phyloP scores from a whole-genome alignment of 2,888 invertebrate genomes.

The Cotesia congregata region DNA sequence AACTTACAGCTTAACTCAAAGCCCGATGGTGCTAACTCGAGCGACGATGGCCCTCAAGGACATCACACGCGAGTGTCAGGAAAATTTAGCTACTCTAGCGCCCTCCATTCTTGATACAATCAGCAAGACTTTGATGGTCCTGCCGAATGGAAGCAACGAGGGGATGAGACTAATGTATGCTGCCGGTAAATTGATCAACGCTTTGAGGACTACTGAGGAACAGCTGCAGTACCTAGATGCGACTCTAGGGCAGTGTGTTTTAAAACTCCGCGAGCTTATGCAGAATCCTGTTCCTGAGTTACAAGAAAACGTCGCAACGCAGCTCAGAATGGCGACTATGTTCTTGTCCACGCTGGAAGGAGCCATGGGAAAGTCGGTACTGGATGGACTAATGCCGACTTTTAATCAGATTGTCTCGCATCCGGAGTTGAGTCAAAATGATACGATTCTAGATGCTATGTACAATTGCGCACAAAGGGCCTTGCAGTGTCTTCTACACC shows the following conservation, averaged over 20 bases:
- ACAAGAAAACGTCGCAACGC: constrained; percentile 72
- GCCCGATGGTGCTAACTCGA: constrained; percentile 80
- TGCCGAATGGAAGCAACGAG: constrained; percentile 77
- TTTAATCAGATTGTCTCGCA: constrained; percentile 74
- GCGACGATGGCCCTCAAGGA: constrained; percentile 92
- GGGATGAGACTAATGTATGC: constrained; percentile 82
- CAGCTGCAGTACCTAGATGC: constrained; percentile 80
- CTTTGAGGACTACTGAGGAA: constrained; percentile 74
- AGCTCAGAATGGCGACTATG: constrained; percentile 79
- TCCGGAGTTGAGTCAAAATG: constrained; percentile 75
- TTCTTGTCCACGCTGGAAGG: constrained; percentile 76
- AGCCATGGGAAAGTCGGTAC: constrained; percentile 67
- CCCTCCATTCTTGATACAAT: constrained; percentile 80
- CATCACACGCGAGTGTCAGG: constrained; percentile 84
- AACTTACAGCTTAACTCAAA: constrained; percentile 75
- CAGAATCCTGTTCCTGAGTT: constrained; percentile 53
- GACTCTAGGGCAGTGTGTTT: constrained; percentile 78
- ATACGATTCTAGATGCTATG: constrained; percentile 77
- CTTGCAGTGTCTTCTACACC: constrained; percentile 60
- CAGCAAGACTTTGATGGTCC: constrained; percentile 72
- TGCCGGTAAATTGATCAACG: constrained; percentile 81
- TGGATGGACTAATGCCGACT: constrained; percentile 72
- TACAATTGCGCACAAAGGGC: constrained; percentile 61
- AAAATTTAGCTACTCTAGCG: constrained; percentile 82
- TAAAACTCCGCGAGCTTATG: constrained; percentile 74